phyloP scores from a whole-genome alignment of 2,797 vertebrate genomes.

The Salmo trutta region DNA sequence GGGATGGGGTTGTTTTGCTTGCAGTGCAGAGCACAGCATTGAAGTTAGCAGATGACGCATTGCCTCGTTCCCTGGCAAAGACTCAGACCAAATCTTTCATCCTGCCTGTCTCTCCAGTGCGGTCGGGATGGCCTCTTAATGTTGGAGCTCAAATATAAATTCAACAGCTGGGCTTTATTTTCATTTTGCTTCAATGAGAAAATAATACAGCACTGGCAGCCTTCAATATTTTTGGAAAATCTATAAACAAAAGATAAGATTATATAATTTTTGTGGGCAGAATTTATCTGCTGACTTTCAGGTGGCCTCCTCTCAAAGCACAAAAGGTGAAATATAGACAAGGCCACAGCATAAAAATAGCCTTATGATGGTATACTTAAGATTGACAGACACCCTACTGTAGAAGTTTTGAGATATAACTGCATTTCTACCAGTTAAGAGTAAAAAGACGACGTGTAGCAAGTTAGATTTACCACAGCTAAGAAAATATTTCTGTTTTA shows the following conservation, averaged over 20 bases:
- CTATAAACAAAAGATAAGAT: conserved; percentile 37
- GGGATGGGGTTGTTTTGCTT: conserved; percentile 76
- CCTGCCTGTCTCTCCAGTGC: conserved; percentile 57
- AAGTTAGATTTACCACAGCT: conserved; percentile 24
- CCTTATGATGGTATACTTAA: background rate
- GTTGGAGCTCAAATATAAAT: conserved; percentile 55
- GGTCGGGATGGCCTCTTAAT: conserved; percentile 61
- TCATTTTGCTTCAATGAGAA: conserved; percentile 55
- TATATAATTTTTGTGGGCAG: conserved; percentile 16
- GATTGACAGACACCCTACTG: conserved; percentile 5
- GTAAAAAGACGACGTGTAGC: conserved; percentile 45
- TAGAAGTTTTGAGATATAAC: conserved; percentile 10
- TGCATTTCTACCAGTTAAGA: background rate
- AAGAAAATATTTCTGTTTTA: background rate
- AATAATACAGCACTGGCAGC: conserved; percentile 45
- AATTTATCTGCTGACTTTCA: conserved; percentile 20
- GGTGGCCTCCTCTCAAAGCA: conserved; percentile 11
- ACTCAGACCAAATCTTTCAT: conserved; percentile 69
- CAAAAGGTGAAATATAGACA: conserved; percentile 30
- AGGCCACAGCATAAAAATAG: conserved; percentile 41
- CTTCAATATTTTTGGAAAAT: conserved; percentile 30
- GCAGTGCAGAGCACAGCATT: conserved; percentile 67
- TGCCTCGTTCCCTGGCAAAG: conserved; percentile 65
- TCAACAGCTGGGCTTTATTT: conserved; percentile 55
- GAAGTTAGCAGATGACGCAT: conserved; percentile 77